Evolutionary conservation across 2,113 vertebrate genomes (phyloP), one percentile per base, ranked within the genome.

Genomic region (Poeciliopsis occidentalis): DNA sequence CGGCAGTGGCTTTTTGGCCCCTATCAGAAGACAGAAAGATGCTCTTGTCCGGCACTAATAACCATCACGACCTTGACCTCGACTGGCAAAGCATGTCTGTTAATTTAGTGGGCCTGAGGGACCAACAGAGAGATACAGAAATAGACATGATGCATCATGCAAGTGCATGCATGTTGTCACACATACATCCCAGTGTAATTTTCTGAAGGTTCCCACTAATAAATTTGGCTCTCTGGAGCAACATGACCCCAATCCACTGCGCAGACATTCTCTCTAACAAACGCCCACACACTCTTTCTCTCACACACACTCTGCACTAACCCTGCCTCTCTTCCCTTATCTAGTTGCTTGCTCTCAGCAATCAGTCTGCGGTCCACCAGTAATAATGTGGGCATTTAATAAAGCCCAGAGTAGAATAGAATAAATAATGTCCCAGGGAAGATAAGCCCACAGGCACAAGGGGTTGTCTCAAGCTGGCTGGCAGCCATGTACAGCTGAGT

Each of bases 351-450:
- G 75, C 82, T 78, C 68, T 84, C 63, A 47, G 71, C 81, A 83
- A 90, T 92, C 88, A 73, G 81, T 65, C 79, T 76, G 74, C 69
- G 70, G 84, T 86, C 88, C 82, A 82, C 86, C 88, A 71, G 79
- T 88, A 71, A 90, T 88, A 88, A 90, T 86, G 80, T 73, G 71
- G 64, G 68, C 81, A 88, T 93, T 92, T 92, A 92, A 92, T 93
- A 91, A 91, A 91, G 88, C 76, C 73, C 79, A 65, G 60, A 68
- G 64, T 44, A 80, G 72, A 85, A 72, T 82, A 62, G 73, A 82
- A 86, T 82, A 86, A 90, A 90, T 89, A 78, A 84, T 84, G 80
- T 78, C 82, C 67, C 67, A 77, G 71, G 27, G 67, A 34, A 90
- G 87, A 91, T 92, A 89, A 90, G 83, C 57, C 39, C 74, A 75